Percentiles rank a stretch among this genome's conserved stretches.
Evolutionary conservation across 2,888 invertebrate species (phyloP).

Genomic region (Brenthis daphne): DNA sequence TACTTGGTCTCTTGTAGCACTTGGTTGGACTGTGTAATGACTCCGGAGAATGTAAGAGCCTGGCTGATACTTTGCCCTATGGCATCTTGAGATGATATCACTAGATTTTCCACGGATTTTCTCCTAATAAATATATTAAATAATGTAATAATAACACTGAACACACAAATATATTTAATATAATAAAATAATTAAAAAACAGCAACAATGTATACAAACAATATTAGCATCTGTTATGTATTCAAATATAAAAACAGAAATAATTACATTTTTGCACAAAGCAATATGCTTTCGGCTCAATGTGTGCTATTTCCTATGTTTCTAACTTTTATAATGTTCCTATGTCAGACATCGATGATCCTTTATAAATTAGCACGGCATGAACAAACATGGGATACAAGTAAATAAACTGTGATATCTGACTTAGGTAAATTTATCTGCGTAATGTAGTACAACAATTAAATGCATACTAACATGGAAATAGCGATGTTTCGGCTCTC

Average conservation of each 20-base stretch:
- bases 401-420: conserved; percentile 29
- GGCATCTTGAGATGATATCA: conserved; percentile 85
- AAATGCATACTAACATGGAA: conserved; percentile 69
- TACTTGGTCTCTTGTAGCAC: conserved; percentile 73
- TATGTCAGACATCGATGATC: conserved; percentile 28
- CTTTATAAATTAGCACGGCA: conserved; percentile 22
- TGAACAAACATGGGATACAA: conserved; percentile 16
- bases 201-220: too few species aligned
- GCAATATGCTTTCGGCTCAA: neutral
- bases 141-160: conserved; percentile 14
- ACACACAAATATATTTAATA: neutral
- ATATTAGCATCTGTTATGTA: too few species aligned
- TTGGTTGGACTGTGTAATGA: conserved; percentile 75
- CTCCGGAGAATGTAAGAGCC: conserved; percentile 81
- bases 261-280: conserved; percentile 10
- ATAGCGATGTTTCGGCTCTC: conserved; percentile 75
- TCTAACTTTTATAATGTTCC: conserved; percentile 4
- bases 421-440: conserved; percentile 12
- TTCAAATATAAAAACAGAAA: neutral
- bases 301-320: conserved; percentile 3
- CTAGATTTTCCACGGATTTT: conserved; percentile 85
- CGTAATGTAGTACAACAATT: conserved; percentile 35
- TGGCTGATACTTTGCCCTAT: conserved; percentile 85
- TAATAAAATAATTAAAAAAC: neutral
- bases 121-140: conserved; percentile 66